Conservation (phyloP, 2,888 invertebrate genomes). For the Drosophila flavopinicola region DNA sequence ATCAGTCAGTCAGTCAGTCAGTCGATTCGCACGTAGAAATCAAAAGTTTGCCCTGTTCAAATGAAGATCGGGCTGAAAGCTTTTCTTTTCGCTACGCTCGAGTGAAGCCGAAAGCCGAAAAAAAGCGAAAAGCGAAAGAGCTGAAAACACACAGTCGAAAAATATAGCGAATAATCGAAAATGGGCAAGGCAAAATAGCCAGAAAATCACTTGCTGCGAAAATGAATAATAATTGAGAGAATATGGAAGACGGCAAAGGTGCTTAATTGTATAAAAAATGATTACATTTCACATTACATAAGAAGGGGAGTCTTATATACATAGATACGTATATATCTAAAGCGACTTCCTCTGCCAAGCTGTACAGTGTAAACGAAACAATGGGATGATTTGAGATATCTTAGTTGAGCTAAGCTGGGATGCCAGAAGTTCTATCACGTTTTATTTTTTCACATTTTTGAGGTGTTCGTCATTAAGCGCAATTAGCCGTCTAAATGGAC, state of each 20-base stretch:
- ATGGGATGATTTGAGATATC: constrained; percentile 8
- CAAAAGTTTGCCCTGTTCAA: constrained; percentile 47
- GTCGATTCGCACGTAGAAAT: constrained; percentile 40
- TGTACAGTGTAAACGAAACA: constrained; percentile 4
- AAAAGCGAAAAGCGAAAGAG: constrained; percentile 38
- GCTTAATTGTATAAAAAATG: constrained; percentile 41
- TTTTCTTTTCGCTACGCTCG: constrained; percentile 52
- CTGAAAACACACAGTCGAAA: background rate
- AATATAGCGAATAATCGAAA: constrained; percentile 28
- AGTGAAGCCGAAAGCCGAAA: constrained; percentile 42
- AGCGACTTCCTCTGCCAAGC: constrained; percentile 15
- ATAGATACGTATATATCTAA: too few species aligned
- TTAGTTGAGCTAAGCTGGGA: background rate
- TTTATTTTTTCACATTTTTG: constrained; percentile 16
- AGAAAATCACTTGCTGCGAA: constrained; percentile 44
- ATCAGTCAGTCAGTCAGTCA: constrained; percentile 35
- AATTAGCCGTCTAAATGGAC: constrained; percentile 50
- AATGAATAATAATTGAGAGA: constrained; percentile 45
- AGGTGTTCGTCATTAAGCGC: constrained; percentile 44
- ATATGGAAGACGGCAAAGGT: constrained; percentile 12
- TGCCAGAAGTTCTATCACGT: constrained; percentile 23
- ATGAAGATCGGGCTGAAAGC: constrained; percentile 24
- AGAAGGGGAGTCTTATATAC: background rate
- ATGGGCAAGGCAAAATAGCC: constrained; percentile 27
- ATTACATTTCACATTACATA: constrained; percentile 18